Percentiles rank a stretch among this genome's conserved stretches.
Evolutionary conservation across 2,113 vertebrate genomes (phyloP).

Genomic region (Puffinus mauretanicus): DNA sequence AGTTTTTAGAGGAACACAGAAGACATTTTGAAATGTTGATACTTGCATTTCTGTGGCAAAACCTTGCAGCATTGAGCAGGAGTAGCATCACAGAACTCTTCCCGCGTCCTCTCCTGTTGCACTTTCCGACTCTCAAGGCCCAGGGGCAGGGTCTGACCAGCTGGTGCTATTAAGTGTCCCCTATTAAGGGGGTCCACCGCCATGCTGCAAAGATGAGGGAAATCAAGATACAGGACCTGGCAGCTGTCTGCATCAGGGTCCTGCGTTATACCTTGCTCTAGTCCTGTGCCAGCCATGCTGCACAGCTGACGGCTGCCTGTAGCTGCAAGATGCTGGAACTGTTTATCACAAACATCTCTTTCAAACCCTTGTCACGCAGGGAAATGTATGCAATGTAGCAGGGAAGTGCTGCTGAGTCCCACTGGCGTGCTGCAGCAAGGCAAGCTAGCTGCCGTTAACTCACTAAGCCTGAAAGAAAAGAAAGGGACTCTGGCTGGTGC

Average conservation of each 20-base stretch:
- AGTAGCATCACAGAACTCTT: not conserved
- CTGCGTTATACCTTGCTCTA: not conserved
- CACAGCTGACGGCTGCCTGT: not conserved
- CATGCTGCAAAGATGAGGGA: not conserved
- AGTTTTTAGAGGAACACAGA: not conserved
- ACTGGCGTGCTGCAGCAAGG: not conserved
- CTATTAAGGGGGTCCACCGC: not conserved
- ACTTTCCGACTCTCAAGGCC: not conserved
- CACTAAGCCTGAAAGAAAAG: not conserved
- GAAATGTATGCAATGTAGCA: not conserved
- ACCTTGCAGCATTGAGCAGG: not conserved
- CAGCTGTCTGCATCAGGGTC: not conserved
- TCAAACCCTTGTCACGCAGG: fast-evolving
- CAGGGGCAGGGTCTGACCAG: not conserved
- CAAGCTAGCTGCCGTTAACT: not conserved
- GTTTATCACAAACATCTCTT: not conserved
- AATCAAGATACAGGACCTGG: not conserved
- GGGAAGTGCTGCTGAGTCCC: not conserved
- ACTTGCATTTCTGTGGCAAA: not conserved
- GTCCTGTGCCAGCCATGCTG: fast-evolving
- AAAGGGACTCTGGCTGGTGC: not conserved
- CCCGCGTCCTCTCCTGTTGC: not conserved
- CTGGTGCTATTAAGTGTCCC: not conserved
- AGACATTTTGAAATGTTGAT: not conserved
- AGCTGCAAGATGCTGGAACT: not conserved